Evolutionary conservation across 2,797 vertebrate genomes (phyloP).

Genomic region (Rhinella marina): DNA sequence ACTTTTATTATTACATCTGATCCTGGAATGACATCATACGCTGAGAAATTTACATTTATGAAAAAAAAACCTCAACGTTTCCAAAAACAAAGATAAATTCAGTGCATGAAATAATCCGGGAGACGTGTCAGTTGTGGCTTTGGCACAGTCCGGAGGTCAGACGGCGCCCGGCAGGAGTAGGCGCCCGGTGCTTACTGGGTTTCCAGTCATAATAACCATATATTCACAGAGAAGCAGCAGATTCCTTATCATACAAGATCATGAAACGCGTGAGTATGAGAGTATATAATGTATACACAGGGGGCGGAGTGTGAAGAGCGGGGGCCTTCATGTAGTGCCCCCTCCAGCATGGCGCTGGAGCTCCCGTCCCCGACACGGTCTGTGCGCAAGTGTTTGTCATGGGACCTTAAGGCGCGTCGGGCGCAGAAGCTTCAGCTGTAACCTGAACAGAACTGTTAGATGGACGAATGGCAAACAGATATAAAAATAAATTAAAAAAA

Average conservation of each 20-base stretch:
- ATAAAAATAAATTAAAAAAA: no score
- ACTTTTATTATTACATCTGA: conserved; percentile 2
- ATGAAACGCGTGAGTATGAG: neutral
- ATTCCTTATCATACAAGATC: neutral
- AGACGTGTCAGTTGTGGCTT: no score
- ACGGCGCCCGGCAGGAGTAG: no score
- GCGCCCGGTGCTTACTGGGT: neutral
- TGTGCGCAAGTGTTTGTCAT: no score
- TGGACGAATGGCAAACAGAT: no score
- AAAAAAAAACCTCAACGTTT: neutral
- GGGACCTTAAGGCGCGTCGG: no score
- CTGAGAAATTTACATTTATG: neutral
- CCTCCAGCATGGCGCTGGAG: no score
- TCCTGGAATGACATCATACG: conserved; percentile 15
- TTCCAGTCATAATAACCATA: neutral
- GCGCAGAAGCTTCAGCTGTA: no score
- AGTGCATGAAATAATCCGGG: neutral
- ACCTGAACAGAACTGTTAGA: no score
- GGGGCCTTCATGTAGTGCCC: no score
- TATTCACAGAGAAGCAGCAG: neutral
- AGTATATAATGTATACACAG: neutral
- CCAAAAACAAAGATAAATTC: neutral
- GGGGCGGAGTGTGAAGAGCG: no score
- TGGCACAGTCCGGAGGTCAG: neutral
- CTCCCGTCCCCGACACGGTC: no score